Evolutionary conservation across 2,797 vertebrate genomes (phyloP).

Genomic region (Salmo trutta): DNA sequence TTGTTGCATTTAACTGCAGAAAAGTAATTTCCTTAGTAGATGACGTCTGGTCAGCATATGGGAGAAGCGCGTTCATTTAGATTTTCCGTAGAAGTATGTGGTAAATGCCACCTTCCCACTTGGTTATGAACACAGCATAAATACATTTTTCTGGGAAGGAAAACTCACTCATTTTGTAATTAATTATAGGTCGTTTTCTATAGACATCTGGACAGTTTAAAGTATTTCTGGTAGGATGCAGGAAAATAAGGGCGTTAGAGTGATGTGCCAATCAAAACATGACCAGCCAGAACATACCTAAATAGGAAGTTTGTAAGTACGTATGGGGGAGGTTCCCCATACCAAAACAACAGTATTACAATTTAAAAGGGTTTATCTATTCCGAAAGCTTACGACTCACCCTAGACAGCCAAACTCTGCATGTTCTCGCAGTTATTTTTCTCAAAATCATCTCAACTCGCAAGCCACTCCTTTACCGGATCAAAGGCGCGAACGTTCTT

Average conservation of each 20-base stretch:
- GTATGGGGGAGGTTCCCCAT: too few relatives aligned
- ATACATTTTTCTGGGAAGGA: too few relatives aligned
- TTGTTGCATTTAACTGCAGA: too few relatives aligned
- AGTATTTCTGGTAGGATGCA: not conserved
- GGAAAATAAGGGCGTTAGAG: not conserved
- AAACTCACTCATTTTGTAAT: too few relatives aligned
- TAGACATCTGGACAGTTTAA: too few relatives aligned
- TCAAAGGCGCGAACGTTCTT: not conserved
- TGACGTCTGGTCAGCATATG: too few relatives aligned
- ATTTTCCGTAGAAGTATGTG: too few relatives aligned
- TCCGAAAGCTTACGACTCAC: conserved; percentile 51
- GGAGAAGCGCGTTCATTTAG: too few relatives aligned
- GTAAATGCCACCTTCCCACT: too few relatives aligned
- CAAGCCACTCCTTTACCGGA: conserved; percentile 12
- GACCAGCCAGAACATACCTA: not conserved
- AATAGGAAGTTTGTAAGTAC: not conserved
- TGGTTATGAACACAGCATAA: too few relatives aligned
- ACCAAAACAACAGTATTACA: not conserved
- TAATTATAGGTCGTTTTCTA: too few relatives aligned
- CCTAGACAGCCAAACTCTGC: conserved; percentile 60
- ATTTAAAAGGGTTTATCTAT: not conserved
- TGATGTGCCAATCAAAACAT: not conserved
- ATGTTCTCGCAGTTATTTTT: conserved; percentile 53
- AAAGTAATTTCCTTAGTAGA: too few relatives aligned
- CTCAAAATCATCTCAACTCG: conserved; percentile 65